Conservation (phyloP, 2,888 invertebrate species). For the Epinotia bilunana region DNA sequence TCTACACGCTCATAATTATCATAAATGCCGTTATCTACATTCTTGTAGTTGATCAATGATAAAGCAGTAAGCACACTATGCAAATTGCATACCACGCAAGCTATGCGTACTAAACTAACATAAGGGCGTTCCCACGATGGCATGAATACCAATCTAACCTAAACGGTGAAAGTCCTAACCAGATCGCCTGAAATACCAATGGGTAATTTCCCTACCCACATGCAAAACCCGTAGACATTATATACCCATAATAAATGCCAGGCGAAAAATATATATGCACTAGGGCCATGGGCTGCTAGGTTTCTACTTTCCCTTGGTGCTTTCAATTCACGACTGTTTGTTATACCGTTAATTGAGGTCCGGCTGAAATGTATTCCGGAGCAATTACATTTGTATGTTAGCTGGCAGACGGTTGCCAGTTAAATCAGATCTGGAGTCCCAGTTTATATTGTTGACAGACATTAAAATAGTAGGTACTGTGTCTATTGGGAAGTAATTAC, state of each 20-base stretch:
- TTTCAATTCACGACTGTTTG: conserved; percentile 46
- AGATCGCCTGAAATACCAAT: conserved; percentile 74
- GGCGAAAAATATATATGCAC: conserved; percentile 49
- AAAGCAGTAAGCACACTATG: conserved; percentile 15
- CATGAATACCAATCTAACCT: conserved; percentile 76
- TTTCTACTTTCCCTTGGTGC: conserved; percentile 66
- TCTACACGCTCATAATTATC: not conserved
- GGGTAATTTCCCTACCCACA: conserved; percentile 59
- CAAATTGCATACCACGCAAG: conserved; percentile 23
- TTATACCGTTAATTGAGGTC: conserved; percentile 44
- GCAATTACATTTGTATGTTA: conserved; percentile 30
- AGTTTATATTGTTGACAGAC: conserved; percentile 10
- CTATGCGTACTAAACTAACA: conserved; percentile 34
- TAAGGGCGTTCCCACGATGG: conserved; percentile 68
- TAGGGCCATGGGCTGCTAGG: conserved; percentile 50
- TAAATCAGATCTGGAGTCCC: conserved; percentile 26
- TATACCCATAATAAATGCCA: conserved; percentile 43
- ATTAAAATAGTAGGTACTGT: conserved; percentile 3
- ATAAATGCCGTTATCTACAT: not conserved
- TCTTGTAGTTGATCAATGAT: not conserved
- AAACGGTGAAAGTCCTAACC: conserved; percentile 77
- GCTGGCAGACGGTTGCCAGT: conserved; percentile 5
- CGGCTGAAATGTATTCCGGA: conserved; percentile 38
- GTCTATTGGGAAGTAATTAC: conserved; percentile 16
- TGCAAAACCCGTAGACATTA: conserved; percentile 52